Base-by-base conservation (phyloP, 1,140 invertebrate genomes). In the Drosophila guanche region DNA sequence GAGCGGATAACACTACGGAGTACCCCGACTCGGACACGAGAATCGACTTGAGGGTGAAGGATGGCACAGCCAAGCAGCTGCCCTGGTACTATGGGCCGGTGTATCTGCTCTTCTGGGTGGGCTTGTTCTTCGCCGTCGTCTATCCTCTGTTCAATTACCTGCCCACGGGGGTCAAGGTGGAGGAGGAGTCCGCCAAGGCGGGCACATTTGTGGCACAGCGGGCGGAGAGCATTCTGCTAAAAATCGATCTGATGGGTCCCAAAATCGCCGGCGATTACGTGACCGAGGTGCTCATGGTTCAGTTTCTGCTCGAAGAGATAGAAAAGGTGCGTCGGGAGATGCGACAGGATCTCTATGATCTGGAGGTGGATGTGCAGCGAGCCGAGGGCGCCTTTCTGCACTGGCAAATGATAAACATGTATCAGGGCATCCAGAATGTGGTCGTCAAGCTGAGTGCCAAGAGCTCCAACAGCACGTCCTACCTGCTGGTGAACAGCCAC, bases 401-500 rank as follows among this genome's bases (percentile, higher is more conserved):
- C 2, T 95, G 95, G 91, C 94, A 95, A 10, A 96, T 97, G 93
- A 95, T 95, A 2, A 94, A 94, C 90, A 94, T 95, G 76, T 95
- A 95, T 71, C 93, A 92, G 85, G 94, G 94, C 71, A 93, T 95
- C 41, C 94, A 95, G 69, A 98, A 98, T 92, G 93, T 98, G 47
- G 92, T 97, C 45, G 96, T 95, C 3, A 95, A 94, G 91, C 91
- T 98, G 58, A 94, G 94, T 37, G 92, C 93, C 0, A 92, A 91
- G 72, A 43, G 54, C 25, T 84, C 80, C 8, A 91, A 81, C 20
- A 91, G 81, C 42, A 54, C 63, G 12, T 72, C 66, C 25, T 89
- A 96, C 90, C 92, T 99, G 71, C 92, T 99, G 45, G 93, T 99
- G 50, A 99, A 99, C 93, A 98, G 97, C 91, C 98, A 99, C 93